Percentiles rank a stretch among this genome's conserved stretches.
Conservation (phyloP, 2,113 vertebrate genomes). For the Chamaetylas fuelleborni region DNA sequence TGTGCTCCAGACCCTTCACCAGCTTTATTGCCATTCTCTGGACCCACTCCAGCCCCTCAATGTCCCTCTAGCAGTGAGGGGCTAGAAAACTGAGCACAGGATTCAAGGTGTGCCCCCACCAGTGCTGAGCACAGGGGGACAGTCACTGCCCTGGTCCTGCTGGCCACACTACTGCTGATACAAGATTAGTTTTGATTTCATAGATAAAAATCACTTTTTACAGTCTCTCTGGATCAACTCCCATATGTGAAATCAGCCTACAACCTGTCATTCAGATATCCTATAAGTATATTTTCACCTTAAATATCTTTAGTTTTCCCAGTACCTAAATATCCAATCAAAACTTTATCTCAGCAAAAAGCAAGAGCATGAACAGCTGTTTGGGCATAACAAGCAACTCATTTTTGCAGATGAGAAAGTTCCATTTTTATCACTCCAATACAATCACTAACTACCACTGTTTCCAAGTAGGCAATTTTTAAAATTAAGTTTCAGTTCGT, state of each 20-base stretch:
- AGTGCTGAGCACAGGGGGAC: fast-evolving
- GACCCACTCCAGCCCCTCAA: not conserved
- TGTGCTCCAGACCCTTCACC: not conserved
- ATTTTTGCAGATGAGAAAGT: not conserved
- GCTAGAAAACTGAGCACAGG: not conserved
- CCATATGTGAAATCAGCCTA: not conserved
- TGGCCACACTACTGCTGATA: not conserved
- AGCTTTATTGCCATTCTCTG: not conserved
- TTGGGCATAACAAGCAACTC: not conserved
- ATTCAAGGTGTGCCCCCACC: not conserved
- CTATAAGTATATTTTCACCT: not conserved
- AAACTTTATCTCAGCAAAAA: not conserved
- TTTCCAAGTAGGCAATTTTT: not conserved
- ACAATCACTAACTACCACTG: not conserved
- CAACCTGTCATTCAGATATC: not conserved
- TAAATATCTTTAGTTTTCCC: not conserved
- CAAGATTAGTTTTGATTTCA: not conserved
- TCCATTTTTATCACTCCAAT: not conserved
- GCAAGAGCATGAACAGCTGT: not conserved
- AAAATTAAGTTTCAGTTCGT: not conserved
- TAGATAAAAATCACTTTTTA: not conserved
- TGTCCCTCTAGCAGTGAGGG: not conserved
- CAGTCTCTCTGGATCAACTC: not conserved
- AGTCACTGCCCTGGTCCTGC: not conserved
- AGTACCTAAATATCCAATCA: not conserved